Conservation (phyloP, 1,140 invertebrate species). For the Plutomurus gul region DNA sequence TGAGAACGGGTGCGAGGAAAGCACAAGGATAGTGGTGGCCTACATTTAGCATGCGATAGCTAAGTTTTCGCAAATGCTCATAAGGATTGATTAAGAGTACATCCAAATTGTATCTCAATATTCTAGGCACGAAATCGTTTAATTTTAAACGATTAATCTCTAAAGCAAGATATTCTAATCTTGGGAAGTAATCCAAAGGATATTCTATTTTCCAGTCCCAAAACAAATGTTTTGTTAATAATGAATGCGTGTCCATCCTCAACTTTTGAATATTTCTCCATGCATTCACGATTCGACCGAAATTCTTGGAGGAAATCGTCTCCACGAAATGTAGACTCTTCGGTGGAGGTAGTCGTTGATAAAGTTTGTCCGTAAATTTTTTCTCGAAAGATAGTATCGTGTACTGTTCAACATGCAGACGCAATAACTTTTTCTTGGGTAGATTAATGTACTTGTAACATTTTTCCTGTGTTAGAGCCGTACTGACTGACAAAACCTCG, state of each 20-base stretch:
- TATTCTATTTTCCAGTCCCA: background rate
- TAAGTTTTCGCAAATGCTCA: background rate
- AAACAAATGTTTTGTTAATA: background rate
- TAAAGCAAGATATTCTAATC: background rate
- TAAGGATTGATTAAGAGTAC: slow-evolving; percentile 12
- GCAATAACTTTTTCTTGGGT: background rate
- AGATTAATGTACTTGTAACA: background rate
- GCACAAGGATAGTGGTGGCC: slow-evolving; percentile 24
- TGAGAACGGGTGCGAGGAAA: slow-evolving; percentile 35
- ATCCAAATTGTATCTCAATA: slow-evolving; percentile 31
- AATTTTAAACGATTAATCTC: slow-evolving; percentile 9
- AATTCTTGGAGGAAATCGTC: slow-evolving; percentile 17
- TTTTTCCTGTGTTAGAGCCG: background rate
- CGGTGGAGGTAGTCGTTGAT: background rate
- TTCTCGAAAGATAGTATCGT: background rate
- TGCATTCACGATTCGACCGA: background rate
- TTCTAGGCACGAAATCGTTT: background rate
- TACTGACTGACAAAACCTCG: background rate
- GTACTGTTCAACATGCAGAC: background rate
- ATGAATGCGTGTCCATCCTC: background rate
- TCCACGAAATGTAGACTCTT: slow-evolving; percentile 3
- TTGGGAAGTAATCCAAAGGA: slow-evolving; percentile 32
- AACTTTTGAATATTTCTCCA: slow-evolving; percentile 19
- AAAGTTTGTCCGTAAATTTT: background rate
- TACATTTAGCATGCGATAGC: slow-evolving; percentile 25